These are phyloP conservation scores for Chaenocephalus aceratus DNA, from an alignment of 2,113 vertebrate genomes.

Conservation along the genomic window DNA sequence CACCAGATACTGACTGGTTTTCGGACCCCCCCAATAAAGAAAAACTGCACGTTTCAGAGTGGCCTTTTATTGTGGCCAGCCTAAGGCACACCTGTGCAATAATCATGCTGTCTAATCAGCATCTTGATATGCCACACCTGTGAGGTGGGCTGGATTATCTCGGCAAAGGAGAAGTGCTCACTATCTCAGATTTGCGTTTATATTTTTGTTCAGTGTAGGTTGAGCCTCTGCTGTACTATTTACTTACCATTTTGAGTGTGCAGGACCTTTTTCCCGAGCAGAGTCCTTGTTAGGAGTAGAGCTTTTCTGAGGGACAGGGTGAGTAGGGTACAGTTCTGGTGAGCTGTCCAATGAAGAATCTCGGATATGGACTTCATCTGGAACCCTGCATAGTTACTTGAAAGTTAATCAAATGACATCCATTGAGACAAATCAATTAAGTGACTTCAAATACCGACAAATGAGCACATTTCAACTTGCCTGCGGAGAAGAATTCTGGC, in stretches of 20 bases:
- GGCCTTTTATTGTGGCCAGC: too few relatives aligned
- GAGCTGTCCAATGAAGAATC: constrained; percentile 46
- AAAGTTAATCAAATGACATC: not conserved
- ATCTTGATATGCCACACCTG: too few relatives aligned
- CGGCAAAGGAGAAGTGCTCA: too few relatives aligned
- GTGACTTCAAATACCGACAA: not conserved
- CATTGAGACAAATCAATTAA: not conserved
- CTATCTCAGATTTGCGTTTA: too few relatives aligned
- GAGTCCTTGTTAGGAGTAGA: constrained; percentile 60
- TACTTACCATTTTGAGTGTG: constrained; percentile 53
- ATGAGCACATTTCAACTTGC: constrained; percentile 28
- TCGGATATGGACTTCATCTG: not conserved
- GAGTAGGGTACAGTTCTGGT: not conserved
- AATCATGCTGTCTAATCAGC: too few relatives aligned
- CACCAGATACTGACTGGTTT: too few relatives aligned
- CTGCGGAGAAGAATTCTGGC: not conserved
- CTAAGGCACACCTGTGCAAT: too few relatives aligned
- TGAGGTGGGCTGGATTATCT: too few relatives aligned
- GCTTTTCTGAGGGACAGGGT: constrained; percentile 23
- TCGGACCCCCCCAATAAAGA: too few relatives aligned
- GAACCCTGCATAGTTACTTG: constrained; percentile 21
- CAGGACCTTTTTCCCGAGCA: not conserved
- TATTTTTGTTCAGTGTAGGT: too few relatives aligned
- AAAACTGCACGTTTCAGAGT: too few relatives aligned
- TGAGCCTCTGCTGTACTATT: not conserved